Percentiles rank a stretch among this genome's conserved stretches.
phyloP scores from a whole-genome alignment of 2,797 vertebrate genomes.

The Lateolabrax maculatus region DNA sequence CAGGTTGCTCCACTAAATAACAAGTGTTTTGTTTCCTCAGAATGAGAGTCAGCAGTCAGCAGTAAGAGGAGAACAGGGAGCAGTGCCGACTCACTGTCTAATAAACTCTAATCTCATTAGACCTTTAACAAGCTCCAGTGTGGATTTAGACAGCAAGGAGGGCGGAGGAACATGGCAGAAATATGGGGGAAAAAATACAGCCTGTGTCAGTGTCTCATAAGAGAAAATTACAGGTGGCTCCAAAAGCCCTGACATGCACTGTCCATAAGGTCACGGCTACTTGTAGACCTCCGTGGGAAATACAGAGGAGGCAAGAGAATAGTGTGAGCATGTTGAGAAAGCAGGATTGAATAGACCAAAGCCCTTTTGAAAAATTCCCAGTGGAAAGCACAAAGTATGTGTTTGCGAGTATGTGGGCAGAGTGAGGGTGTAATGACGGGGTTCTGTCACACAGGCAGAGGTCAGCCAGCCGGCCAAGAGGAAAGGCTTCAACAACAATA shows the following conservation, averaged over 20 bases:
- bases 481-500: slow-evolving; percentile 75
- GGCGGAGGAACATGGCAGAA: slow-evolving; percentile 49
- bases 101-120: slow-evolving; percentile 82
- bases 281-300: slow-evolving; percentile 70
- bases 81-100: slow-evolving; percentile 69
- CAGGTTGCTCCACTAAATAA: slow-evolving; percentile 24
- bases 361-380: slow-evolving; percentile 64
- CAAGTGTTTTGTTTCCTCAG: slow-evolving; percentile 59
- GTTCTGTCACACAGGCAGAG: slow-evolving; percentile 75
- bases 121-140: slow-evolving; percentile 70
- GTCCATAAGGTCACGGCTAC: slow-evolving; percentile 56
- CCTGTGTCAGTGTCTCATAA: slow-evolving; percentile 48
- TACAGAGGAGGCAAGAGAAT: slow-evolving; percentile 55
- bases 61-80: slow-evolving; percentile 56
- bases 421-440: slow-evolving; percentile 82
- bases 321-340: slow-evolving; percentile 57
- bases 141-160: slow-evolving; percentile 64
- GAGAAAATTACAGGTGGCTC: slow-evolving; percentile 68
- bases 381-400: slow-evolving; percentile 69
- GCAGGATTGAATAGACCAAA: slow-evolving; percentile 56
- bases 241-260: slow-evolving; percentile 36
- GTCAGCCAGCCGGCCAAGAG: slow-evolving; percentile 79
- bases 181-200: slow-evolving; percentile 42
- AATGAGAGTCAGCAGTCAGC: slow-evolving; percentile 71
- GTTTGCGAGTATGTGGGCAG: slow-evolving; percentile 76